Base-by-base conservation (phyloP, 2,797 vertebrate genomes). In the Petrocephalus schoutedeni region DNA sequence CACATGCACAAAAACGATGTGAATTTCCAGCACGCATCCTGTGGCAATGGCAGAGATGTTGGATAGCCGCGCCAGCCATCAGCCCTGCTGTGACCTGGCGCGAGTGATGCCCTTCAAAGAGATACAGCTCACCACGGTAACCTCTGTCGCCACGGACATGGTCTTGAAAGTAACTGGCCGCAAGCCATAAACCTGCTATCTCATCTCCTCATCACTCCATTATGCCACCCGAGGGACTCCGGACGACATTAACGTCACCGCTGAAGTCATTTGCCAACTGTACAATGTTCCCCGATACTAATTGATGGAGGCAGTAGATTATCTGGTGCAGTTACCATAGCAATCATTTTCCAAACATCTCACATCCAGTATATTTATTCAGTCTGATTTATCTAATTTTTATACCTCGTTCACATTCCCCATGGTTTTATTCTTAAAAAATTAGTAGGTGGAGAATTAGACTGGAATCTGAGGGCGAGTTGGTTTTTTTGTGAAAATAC, bases 281-380 rank as follows among this genome's bases (percentile, higher is more conserved):
- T 83, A 83, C 8, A 4, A 53, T n/a, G 41, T 53, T 51, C 49
- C 10, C 8, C n/a, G 3, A 10, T 83, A 21, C 41, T 53, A 83
- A 83, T 23, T 83, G 45, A 83, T 53, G 49, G 77, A 83, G 49
- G 53, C 7, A 54, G 61, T 61, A 86, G 51, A 54, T 85, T 85
- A 23, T 85, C 12, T 86, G 16, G 10, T 64, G 41, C 85, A n/a
- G 85, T 86, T 64, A 23, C 85, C 85, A 86, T 49, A 54, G 85
- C 53, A 64, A 45, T 64, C 6, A 1, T 61, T 86, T 5, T 45
- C 53, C 54, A 57, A 57, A 85, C 12, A 54, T 45, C 77, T 45
- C 5, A 23, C 23, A 23, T 41, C 58, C 7, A 21, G 41, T 49
- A 21, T 45, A 21, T 41, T 21, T 64, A 61, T 14, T 57, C 56